Evolutionary conservation across 1,140 invertebrate species (phyloP), one percentile per base, ranked within the genome.

Genomic region (Daktulosphaira vitifoliae): DNA sequence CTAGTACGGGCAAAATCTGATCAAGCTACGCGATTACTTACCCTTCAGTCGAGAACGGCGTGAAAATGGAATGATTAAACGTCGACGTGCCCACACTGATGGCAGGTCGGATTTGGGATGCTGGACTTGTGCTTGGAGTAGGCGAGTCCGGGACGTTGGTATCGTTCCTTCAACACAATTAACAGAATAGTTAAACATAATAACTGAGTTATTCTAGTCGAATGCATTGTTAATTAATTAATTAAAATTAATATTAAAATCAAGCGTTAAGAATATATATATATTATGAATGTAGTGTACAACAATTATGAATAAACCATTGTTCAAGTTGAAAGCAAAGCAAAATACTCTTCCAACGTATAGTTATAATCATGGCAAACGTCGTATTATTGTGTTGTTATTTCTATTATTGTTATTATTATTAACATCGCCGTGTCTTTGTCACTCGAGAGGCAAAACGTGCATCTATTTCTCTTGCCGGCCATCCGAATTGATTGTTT

Each of bases 401-500:
- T 48, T 53, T 42, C 22, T 26, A 44, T 44, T 6, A 33, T 11
- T 33, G 29, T 33, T 44, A 37, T 53, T 37, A 38, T 38, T 29
- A 20, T 48, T 29, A 62, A 46, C 18, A 29, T 33, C 42, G 20
- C 44, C 42, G 29, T n/a, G n/a, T n/a, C n/a, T n/a, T 46, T 46
- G 56, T 62, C 56, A 48, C 56, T 62, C 15, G 8, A 62, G 15
- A 33, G 25, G 44, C 42, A 48, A 26, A 54, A 48, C 23, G 42
- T 25, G 56, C 16, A 38, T 18, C 8, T 25, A 15, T 1, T 18
- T 26, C 8, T 48, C 9, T 46, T 39, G 18, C 56, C 56, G 25
- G 42, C 56, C 25, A 29, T 62, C 15, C 25, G 26, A 62, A 62
- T 48, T 62, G 56, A 62, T 62, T 62, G 56, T 62, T 62, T 62